Evolutionary conservation across 2,113 vertebrate species (phyloP), one percentile per base, ranked within the genome.

Genomic region (Limnothrissa miodon): DNA sequence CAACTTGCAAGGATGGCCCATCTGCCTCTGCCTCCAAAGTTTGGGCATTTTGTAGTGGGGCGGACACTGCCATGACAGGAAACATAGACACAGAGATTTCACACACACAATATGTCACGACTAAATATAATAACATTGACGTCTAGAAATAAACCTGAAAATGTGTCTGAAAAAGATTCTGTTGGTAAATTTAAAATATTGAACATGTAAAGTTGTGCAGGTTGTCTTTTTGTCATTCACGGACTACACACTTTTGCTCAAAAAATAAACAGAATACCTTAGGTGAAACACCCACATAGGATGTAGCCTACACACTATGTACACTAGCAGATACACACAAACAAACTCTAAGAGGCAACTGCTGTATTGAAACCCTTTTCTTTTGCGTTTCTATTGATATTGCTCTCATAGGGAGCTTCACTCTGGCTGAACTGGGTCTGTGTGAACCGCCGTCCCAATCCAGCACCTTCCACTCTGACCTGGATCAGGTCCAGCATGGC

Each of bases 381-480:
- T 62, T 46, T 45, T 21, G 8, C 5, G 2, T 42, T 39, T 80
- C 15, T 87, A 39, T 79, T n/a, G 48, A 80, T 25, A 19, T 33
- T 23, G 51, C 5, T 39, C 44, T 88, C 95, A 92, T 95, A 91
- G 96, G 95, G 45, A 96, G 95, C 91, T 96, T 96, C 87, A 96
- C 94, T 9, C 93, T 97, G 11, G 96, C 96, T 1, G 96, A 97
- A 23, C 93, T 97, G 78, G 96, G 95, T 44, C 94, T 97, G 87
- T 96, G 96, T 78, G 96, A 96, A 84, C 93, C 95, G 13, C 95
- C 95, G 42, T 93, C 94, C 0, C 96, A 95, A 83, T 94, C 93
- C 8, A 94, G 94, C 0, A 93, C 93, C 39, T 96, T 94, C 89
- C 95, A 95, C 84, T 95, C 96, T 0, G 95, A 97, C 87, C 93